Evolutionary conservation across 2,113 vertebrate species (phyloP).

Genomic region (Formicarius rufipectus): DNA sequence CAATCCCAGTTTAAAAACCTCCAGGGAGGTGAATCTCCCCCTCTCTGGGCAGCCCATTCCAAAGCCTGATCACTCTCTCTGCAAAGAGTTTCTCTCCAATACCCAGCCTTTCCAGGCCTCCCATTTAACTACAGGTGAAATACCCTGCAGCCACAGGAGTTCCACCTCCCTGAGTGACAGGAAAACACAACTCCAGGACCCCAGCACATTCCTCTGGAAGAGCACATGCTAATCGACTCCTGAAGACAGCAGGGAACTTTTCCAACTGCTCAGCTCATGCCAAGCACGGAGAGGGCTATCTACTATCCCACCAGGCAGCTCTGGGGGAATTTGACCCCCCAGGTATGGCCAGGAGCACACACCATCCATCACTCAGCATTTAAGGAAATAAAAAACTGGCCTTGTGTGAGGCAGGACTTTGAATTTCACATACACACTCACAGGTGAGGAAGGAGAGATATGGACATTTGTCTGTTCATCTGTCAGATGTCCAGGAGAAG

Average conservation of each 20-base stretch:
- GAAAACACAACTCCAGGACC: neutral
- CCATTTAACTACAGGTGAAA: neutral
- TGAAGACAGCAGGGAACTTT: neutral
- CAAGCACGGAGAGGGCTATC: neutral
- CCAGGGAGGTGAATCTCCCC: no score
- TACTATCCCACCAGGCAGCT: neutral
- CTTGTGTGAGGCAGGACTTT: neutral
- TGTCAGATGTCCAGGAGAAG: neutral
- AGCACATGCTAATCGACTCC: neutral
- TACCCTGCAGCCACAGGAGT: neutral
- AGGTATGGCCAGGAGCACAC: neutral
- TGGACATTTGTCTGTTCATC: neutral
- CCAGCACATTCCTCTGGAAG: no score
- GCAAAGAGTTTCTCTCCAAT: no score
- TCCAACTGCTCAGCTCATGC: neutral
- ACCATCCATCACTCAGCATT: neutral
- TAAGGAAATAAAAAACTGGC: neutral
- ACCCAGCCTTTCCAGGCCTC: neutral
- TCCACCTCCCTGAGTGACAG: neutral
- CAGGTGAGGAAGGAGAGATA: neutral
- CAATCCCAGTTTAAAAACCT: no score
- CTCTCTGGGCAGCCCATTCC: no score
- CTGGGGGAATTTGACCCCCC: neutral
- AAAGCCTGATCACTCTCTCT: no score
- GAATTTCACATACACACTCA: neutral